These are phyloP conservation scores for Mionectes macconnelli DNA, from an alignment of 2,113 vertebrate genomes.

Conservation along the genomic window DNA sequence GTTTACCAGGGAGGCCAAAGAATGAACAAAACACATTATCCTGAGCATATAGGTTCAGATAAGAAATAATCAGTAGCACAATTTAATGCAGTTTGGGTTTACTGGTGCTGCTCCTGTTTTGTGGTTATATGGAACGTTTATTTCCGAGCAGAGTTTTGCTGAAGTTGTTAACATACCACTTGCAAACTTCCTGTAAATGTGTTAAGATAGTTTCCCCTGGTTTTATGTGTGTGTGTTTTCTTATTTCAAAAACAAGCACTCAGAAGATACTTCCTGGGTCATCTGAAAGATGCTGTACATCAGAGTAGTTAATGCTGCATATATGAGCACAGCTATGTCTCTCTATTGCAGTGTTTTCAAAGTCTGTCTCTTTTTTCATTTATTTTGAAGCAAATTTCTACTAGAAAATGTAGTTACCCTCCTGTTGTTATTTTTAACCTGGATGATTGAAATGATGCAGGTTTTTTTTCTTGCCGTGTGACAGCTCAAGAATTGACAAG, in stretches of 20 bases:
- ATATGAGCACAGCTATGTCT: neutral
- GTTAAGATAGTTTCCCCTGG: neutral
- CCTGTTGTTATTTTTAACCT: neutral
- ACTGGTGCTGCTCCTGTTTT: neutral
- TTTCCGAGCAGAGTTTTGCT: neutral
- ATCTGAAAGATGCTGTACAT: neutral
- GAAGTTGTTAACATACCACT: neutral
- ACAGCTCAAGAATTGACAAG: neutral
- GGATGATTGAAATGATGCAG: neutral
- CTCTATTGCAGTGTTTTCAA: neutral
- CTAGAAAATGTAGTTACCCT: neutral
- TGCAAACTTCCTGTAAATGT: neutral
- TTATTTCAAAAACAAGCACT: neutral
- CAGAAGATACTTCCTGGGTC: neutral
- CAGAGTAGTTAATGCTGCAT: neutral
- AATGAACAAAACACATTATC: neutral
- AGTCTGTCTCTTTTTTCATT: neutral
- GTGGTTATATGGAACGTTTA: neutral
- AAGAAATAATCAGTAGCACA: neutral
- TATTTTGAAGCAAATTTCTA: neutral
- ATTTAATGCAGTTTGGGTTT: neutral
- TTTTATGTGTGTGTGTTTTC: neutral
- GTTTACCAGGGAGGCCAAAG: neutral
- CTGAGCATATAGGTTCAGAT: neutral
- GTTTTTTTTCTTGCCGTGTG: neutral